Percentiles rank a stretch among this genome's conserved stretches.
Evolutionary conservation across 2,113 vertebrate species (phyloP).

Genomic region (Aptenodytes patagonicus): DNA sequence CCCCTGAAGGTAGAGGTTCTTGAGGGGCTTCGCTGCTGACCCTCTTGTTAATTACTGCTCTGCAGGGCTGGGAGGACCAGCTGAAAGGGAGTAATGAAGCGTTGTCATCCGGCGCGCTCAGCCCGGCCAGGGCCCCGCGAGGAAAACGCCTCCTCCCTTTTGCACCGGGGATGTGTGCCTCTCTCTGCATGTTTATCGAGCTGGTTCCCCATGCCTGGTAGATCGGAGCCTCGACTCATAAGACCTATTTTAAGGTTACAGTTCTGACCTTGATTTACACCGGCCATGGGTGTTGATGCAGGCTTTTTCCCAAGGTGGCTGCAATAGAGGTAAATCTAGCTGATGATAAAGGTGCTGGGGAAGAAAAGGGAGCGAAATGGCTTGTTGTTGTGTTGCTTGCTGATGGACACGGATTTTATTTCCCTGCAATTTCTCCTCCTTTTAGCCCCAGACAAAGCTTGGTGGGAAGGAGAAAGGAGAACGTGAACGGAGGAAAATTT

Average conservation of each 20-base stretch:
- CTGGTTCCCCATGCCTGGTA: neutral
- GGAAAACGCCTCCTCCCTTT: neutral
- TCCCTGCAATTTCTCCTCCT: neutral
- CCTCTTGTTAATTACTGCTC: conserved; percentile 22
- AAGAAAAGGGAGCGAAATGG: neutral
- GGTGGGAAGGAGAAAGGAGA: neutral
- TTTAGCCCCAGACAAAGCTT: neutral
- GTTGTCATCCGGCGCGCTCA: neutral
- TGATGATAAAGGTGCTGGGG: neutral
- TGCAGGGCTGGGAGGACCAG: neutral
- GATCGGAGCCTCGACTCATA: accelerated
- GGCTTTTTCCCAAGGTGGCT: neutral
- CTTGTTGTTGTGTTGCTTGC: accelerated
- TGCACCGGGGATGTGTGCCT: neutral
- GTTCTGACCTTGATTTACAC: neutral
- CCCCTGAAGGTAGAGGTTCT: conserved; percentile 37
- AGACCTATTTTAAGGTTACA: neutral
- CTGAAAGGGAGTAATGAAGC: conserved; percentile 29
- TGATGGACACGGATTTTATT: neutral
- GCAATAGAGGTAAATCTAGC: neutral
- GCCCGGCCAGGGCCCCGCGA: neutral
- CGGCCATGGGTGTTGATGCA: accelerated
- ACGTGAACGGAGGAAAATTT: neutral
- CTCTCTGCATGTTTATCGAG: neutral
- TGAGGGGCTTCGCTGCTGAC: conserved; percentile 10